Evolutionary conservation across 1,140 invertebrate species (phyloP).

Genomic region (Drosophila sp.): DNA sequence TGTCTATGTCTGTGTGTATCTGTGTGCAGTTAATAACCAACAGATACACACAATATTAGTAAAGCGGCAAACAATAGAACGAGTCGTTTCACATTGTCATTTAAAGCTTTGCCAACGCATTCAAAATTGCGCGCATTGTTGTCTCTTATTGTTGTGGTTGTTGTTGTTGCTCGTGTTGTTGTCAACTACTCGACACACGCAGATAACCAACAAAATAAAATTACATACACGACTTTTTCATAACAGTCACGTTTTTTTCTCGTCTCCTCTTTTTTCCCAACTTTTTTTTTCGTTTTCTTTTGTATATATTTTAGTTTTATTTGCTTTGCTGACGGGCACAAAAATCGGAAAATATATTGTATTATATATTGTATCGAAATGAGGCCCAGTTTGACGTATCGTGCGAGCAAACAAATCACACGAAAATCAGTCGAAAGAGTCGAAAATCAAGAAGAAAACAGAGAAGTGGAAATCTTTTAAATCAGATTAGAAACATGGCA

Average conservation of each 20-base stretch:
- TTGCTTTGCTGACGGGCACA: constrained; percentile 73
- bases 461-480: constrained; percentile 49
- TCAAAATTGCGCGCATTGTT: constrained; percentile 74
- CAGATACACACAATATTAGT: constrained; percentile 34
- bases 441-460: constrained; percentile 22
- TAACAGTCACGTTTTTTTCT: constrained; percentile 76
- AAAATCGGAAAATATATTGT: constrained; percentile 40
- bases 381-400: constrained; percentile 61
- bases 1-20: constrained; percentile 3
- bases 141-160: neutral
- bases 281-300: constrained; percentile 36
- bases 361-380: constrained; percentile 56
- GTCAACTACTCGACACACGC: constrained; percentile 65
- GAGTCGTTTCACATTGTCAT: constrained; percentile 40
- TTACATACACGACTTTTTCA: constrained; percentile 78
- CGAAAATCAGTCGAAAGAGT: constrained; percentile 40
- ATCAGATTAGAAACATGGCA: constrained; percentile 68
- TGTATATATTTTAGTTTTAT: constrained; percentile 57
- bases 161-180: constrained; percentile 4
- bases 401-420: constrained; percentile 62
- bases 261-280: neutral
- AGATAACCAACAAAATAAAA: constrained; percentile 56
- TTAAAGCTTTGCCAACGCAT: constrained; percentile 60
- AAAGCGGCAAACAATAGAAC: constrained; percentile 37
- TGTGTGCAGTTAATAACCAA: constrained; percentile 33